Conservation (phyloP, 2,888 invertebrate genomes). For the Strigamia transsilvanica region DNA sequence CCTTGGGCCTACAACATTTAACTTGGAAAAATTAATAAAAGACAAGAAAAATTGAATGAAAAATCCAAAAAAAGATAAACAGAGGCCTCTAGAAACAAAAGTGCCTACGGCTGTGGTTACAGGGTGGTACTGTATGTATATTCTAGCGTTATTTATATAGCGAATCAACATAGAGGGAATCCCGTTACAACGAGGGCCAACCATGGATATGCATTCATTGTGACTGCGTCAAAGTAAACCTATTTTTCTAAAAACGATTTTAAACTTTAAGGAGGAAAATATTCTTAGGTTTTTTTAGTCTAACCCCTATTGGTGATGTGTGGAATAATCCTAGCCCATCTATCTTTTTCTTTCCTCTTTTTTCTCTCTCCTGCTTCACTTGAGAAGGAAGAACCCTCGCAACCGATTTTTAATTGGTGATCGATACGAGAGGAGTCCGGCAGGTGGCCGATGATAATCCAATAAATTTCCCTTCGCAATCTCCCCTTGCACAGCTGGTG, state of each 20-base stretch:
- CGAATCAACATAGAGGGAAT: too few species aligned
- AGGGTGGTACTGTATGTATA: too few species aligned
- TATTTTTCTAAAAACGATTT: neutral
- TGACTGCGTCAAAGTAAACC: too few species aligned
- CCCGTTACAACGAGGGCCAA: too few species aligned
- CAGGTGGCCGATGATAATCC: conserved; percentile 49
- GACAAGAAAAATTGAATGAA: too few species aligned
- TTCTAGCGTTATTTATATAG: too few species aligned
- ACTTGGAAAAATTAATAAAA: too few species aligned
- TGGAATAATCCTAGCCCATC: conserved; percentile 38
- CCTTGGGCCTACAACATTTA: too few species aligned
- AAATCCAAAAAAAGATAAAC: too few species aligned
- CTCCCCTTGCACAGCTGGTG: conserved; percentile 48
- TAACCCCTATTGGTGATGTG: conserved; percentile 1
- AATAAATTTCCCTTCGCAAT: conserved; percentile 49
- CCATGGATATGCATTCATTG: too few species aligned
- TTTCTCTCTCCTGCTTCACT: neutral
- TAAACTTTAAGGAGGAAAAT: neutral
- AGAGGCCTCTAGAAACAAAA: too few species aligned
- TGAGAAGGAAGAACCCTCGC: conserved; percentile 32
- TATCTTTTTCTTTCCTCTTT: conserved; percentile 19
- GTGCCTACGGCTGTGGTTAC: too few species aligned
- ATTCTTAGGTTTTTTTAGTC: neutral
- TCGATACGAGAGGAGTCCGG: conserved; percentile 49
- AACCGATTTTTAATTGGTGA: conserved; percentile 49